Conservation (phyloP, 1,140 invertebrate genomes). For the Dinoponera quadriceps region DNA sequence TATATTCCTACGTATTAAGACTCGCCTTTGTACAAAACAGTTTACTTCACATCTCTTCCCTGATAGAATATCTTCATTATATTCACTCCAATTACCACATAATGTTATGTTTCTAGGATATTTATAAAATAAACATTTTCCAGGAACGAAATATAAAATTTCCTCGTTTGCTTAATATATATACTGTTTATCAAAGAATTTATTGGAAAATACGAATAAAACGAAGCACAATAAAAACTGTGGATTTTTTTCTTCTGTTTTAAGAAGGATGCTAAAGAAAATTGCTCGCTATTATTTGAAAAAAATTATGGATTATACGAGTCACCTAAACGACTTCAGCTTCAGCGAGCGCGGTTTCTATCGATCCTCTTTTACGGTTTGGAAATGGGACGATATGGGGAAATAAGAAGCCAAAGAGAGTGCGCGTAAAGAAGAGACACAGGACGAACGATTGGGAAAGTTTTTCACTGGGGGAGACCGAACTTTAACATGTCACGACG, state of each 20-base stretch:
- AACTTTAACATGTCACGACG: constrained; percentile 11
- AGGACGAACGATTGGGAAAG: constrained; percentile 17
- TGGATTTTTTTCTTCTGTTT: constrained; percentile 1
- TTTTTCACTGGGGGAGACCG: constrained; percentile 15
- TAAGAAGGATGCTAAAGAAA: neutral
- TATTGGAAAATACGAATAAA: neutral
- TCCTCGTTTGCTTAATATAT: neutral
- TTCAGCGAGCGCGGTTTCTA: constrained; percentile 1
- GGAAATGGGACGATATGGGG: constrained; percentile 27
- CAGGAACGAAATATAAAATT: neutral
- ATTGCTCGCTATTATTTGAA: neutral
- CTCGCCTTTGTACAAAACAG: constrained; percentile 1
- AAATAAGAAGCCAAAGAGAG: constrained; percentile 22
- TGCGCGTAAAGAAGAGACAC: constrained; percentile 2
- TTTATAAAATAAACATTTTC: neutral
- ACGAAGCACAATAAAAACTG: neutral
- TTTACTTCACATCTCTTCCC: neutral
- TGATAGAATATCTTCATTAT: neutral
- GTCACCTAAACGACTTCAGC: constrained; percentile 20
- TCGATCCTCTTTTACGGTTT: constrained; percentile 31
- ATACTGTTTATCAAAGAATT: no score
- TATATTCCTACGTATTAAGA: neutral
- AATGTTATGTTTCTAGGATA: neutral
- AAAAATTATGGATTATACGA: constrained; percentile 3
- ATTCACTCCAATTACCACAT: neutral